Evolutionary conservation across 1,140 invertebrate species (phyloP).

Genomic region (Brachionus plicatilis): DNA sequence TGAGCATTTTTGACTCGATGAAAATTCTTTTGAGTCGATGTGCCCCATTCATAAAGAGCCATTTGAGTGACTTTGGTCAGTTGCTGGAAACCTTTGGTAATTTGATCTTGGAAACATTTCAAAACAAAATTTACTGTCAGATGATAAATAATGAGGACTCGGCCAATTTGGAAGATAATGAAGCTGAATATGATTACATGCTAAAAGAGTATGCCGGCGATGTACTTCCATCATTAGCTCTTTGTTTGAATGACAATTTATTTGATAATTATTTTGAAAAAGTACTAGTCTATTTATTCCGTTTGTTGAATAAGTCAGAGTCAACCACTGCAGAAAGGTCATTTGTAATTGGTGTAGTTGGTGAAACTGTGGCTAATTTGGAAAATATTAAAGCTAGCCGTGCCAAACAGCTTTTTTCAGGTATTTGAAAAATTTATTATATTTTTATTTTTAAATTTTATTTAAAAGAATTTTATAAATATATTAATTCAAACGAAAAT

Average conservation of each 20-base stretch:
- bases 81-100: conserved; percentile 14
- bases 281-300: conserved; percentile 8
- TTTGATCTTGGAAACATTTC: conserved; percentile 34
- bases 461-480: conserved; percentile 4
- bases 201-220: conserved; percentile 38
- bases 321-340: conserved; percentile 26
- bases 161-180: neutral
- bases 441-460: neutral
- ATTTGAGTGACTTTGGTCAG: conserved; percentile 2
- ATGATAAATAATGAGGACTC: conserved; percentile 25
- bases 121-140: conserved; percentile 39
- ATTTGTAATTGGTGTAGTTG: conserved; percentile 36
- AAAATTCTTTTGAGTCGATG: conserved; percentile 32
- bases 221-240: conserved; percentile 22
- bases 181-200: conserved; percentile 39
- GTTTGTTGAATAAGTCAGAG: neutral
- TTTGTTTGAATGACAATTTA: neutral
- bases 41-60: neutral
- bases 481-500: neutral
- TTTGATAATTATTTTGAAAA: conserved; percentile 38
- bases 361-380: conserved; percentile 24
- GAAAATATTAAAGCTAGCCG: neutral
- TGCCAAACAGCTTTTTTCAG: neutral
- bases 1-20: conserved; percentile 32
- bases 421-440: neutral